Evolutionary conservation across 2,888 invertebrate species (phyloP).

Genomic region (Deilephila porcellus): DNA sequence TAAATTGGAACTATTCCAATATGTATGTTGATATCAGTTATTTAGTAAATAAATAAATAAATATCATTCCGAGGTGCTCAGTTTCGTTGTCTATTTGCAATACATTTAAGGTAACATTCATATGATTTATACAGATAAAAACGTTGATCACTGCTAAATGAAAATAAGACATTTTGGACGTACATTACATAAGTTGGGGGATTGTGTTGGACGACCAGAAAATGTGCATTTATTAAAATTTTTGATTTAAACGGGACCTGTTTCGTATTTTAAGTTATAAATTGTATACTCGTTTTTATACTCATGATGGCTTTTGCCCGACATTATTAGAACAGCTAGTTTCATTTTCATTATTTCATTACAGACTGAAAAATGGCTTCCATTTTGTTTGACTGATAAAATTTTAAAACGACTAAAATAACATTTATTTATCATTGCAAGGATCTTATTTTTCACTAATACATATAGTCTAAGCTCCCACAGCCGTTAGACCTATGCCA

Average conservation of each 20-base stretch:
- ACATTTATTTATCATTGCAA: neutral
- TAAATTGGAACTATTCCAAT: neutral
- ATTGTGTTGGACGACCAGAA: neutral
- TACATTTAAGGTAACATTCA: no score
- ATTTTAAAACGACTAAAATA: neutral
- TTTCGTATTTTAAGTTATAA: neutral
- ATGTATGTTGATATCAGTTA: neutral
- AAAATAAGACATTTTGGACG: neutral
- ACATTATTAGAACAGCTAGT: neutral
- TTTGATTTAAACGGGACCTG: conserved; percentile 1
- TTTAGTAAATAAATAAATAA: no score
- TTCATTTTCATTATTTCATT: conserved; percentile 1
- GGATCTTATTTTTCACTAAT: no score
- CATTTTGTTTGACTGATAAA: neutral
- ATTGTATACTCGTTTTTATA: conserved; percentile 17
- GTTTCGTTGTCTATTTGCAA: neutral
- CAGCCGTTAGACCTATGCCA: no score
- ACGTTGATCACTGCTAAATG: neutral
- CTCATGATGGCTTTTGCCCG: conserved; percentile 10
- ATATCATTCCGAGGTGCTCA: neutral
- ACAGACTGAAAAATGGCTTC: neutral
- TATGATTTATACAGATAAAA: no score
- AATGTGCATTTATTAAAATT: neutral
- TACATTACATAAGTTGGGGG: neutral
- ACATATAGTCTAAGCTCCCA: no score